Percentiles rank a stretch among this genome's conserved stretches.
Conservation (phyloP, 53 echinoderm and acorn worm genomes). For the Mesocentrotus franciscanus region DNA sequence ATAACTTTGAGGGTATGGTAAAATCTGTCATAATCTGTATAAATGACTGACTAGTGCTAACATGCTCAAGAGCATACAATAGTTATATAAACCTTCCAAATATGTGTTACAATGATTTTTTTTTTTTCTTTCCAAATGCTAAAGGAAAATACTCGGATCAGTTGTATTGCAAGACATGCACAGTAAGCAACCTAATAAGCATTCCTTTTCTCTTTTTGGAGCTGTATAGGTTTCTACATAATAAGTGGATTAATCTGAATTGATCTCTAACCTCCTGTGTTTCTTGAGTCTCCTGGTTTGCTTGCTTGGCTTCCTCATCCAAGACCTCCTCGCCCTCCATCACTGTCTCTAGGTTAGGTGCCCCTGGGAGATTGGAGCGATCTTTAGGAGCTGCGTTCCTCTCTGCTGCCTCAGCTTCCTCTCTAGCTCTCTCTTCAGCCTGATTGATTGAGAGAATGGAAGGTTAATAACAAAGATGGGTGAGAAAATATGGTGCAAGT, state of each 20-base stretch:
- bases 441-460: conserved; percentile 1
- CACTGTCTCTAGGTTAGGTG: conserved; percentile 94
- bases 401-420: conserved; percentile 74
- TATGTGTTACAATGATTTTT: no score
- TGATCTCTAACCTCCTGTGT: conserved; percentile 44
- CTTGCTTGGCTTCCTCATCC: conserved; percentile 71
- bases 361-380: conserved; percentile 82
- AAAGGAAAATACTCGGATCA: no score
- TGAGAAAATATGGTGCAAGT: background rate
- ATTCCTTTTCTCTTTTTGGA: no score
- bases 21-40: no score
- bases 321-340: conserved; percentile 85
- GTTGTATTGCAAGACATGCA: no score
- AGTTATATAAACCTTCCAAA: no score
- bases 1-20: no score
- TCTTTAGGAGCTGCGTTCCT: conserved; percentile 63
- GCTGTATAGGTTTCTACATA: no score
- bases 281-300: conserved; percentile 41
- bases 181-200: no score
- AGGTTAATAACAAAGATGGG: background rate
- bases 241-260: background rate
- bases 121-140: no score
- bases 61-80: no score
- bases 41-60: no score
- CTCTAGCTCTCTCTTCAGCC: conserved; percentile 73